phyloP scores from a whole-genome alignment of 2,113 vertebrate species.

The Toxostoma redivivum region DNA sequence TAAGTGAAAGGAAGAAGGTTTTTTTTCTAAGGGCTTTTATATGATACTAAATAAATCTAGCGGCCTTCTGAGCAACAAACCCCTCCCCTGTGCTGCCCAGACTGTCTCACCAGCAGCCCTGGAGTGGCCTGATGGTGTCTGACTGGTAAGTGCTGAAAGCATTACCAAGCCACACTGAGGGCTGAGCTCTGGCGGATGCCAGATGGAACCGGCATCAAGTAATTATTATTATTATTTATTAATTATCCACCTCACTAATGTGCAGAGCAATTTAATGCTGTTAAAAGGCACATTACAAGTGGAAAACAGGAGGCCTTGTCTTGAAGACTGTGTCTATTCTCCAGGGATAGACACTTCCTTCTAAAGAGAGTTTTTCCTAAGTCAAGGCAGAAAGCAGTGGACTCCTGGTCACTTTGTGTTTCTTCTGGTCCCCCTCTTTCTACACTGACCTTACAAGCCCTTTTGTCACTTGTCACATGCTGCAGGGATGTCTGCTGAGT shows the following conservation, averaged over 20 bases:
- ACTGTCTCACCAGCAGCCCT: constrained; percentile 8
- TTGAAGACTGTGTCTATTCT: not conserved
- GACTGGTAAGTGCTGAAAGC: constrained; percentile 40
- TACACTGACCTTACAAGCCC: not conserved
- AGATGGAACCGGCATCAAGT: constrained; percentile 24
- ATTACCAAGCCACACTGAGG: constrained; percentile 22
- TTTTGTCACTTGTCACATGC: fast-evolving
- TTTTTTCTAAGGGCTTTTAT: constrained; percentile 52
- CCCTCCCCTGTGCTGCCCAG: constrained; percentile 7
- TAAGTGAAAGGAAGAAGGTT: constrained; percentile 32
- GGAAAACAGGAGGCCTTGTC: not conserved
- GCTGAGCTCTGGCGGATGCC: not conserved
- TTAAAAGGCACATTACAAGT: constrained; percentile 15
- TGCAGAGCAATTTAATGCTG: constrained; percentile 24
- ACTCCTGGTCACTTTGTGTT: not conserved
- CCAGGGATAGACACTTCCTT: not conserved
- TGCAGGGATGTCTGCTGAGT: not conserved
- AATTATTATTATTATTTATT: constrained; percentile 65
- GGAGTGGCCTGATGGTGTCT: constrained; percentile 40
- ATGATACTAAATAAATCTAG: constrained; percentile 49
- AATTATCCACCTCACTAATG: constrained; percentile 57
- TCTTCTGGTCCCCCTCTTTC: not conserved
- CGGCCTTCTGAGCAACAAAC: not conserved
- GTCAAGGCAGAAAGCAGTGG: not conserved
- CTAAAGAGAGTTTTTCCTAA: not conserved